Base-by-base conservation (phyloP, 2,888 invertebrate genomes). In the Heliconius sara region DNA sequence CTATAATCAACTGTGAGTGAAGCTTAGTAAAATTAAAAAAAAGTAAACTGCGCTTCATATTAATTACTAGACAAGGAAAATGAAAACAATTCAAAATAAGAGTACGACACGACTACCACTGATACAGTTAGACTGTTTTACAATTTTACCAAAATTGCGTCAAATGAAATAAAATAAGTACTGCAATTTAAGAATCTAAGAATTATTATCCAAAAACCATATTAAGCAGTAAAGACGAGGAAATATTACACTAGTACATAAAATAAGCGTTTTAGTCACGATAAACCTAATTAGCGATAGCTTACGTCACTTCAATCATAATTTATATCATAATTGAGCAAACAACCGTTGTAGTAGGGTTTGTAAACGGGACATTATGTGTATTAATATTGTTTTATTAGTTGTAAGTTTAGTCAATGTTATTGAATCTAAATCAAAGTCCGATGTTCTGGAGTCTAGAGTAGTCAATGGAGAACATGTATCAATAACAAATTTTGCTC, bases 401-500 rank as follows among this genome's bases (percentile, higher is more conserved):
- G 25, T 80, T 65, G 27, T 66, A 19, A 43, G 77, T 10, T 52
- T 78, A 5, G 34, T 16, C 2, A 22, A 73, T 10, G 47, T 19
- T 19, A 34, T 57, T 47, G n/a, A 73, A 25, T 34, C 60, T 0
- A 43, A 76, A 70, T 52, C 52, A 7, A 52, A 47, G 0, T 22
- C 52, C 2, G 47, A 73, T 22, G n/a, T 39, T 52, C 75, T 85
- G 43, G 84, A 85, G 67, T 74, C 84, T 0, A 85, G 77, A 67
- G 80, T 86, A 9, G 83, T 86, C 7, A 83, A 83, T 0, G 86
- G 86, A 22, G 22, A 81, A 7, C 79, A 52, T 9, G 81, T 84
- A 0, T 34, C 79, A 1, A 87, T 86, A 77, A 68, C 82, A 13
- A 43, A 85, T 0, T 87, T 82, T 71, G 84, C 87, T n/a, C 85